phyloP scores from a whole-genome alignment of 1,140 invertebrate genomes.

The Drosophila azteca region DNA sequence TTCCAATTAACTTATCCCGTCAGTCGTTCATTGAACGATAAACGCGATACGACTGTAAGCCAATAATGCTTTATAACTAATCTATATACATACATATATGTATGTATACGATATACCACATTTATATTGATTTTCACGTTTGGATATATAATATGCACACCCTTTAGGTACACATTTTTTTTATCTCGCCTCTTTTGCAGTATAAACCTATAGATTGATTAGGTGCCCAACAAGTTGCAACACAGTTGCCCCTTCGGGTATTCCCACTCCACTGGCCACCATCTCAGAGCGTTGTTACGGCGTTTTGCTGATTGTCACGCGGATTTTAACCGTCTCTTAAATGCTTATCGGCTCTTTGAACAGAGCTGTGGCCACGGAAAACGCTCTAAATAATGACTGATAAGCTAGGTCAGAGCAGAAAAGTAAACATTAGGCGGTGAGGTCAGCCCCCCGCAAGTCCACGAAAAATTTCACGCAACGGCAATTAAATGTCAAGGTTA shows the following conservation, averaged over 20 bases:
- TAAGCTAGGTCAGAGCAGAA: slow-evolving; percentile 32
- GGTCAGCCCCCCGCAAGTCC: slow-evolving; percentile 23
- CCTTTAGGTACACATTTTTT: slow-evolving; percentile 20
- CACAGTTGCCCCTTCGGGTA: neutral
- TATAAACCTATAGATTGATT: slow-evolving; percentile 17
- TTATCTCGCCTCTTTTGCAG: neutral
- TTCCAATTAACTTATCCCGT: no score
- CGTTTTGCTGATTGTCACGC: slow-evolving; percentile 16
- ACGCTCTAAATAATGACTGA: slow-evolving; percentile 14
- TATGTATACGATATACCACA: neutral
- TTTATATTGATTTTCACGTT: slow-evolving; percentile 14
- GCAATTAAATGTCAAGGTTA: slow-evolving; percentile 50
- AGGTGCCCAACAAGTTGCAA: neutral
- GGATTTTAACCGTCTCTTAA: slow-evolving; percentile 30
- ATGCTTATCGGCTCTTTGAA: slow-evolving; percentile 28
- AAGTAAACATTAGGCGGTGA: slow-evolving; percentile 6
- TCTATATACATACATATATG: no score
- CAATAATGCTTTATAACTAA: no score
- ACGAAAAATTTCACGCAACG: slow-evolving; percentile 54
- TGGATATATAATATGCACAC: slow-evolving; percentile 7
- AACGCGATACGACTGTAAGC: neutral
- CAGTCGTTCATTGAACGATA: no score
- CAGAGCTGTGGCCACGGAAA: neutral
- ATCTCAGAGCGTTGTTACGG: neutral
- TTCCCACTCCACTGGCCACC: neutral